These are phyloP conservation scores for Phlogophora meticulosa DNA, from an alignment of 2,888 invertebrate species.

Conservation along the genomic window DNA sequence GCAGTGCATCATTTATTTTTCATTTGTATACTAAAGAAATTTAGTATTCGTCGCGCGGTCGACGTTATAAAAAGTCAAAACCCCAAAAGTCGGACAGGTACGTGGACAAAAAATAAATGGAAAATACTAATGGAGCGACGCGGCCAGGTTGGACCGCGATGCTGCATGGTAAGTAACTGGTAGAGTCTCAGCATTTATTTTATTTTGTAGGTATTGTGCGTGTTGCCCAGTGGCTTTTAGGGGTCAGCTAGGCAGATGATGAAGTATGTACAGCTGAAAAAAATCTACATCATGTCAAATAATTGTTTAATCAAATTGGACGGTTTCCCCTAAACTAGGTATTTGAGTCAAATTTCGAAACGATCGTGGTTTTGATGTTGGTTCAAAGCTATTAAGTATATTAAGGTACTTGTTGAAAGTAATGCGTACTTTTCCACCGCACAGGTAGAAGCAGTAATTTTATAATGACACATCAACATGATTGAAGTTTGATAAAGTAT, in stretches of 20 bases:
- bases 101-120: slow-evolving; percentile 91
- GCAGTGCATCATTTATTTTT: slow-evolving; percentile 87
- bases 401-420: neutral
- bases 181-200: slow-evolving; percentile 33
- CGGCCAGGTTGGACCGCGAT: slow-evolving; percentile 82
- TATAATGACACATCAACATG: neutral
- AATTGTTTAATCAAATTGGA: neutral
- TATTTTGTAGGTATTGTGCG: slow-evolving; percentile 20
- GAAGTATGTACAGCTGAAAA: neutral
- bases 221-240: no score
- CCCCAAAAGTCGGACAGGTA: slow-evolving; percentile 90
- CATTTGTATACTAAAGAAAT: slow-evolving; percentile 86
- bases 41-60: slow-evolving; percentile 89
- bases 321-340: no score
- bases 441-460: neutral
- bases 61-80: slow-evolving; percentile 87
- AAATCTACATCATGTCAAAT: neutral
- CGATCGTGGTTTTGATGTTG: no score
- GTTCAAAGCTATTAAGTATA: neutral
- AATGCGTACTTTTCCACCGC: no score
- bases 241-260: no score
- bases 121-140: slow-evolving; percentile 90
- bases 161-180: slow-evolving; percentile 79
- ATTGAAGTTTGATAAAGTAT: slow-evolving; percentile 12
- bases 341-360: no score